Evolutionary conservation across 2,888 invertebrate genomes (phyloP).

Genomic region (Philonicus albiceps): DNA sequence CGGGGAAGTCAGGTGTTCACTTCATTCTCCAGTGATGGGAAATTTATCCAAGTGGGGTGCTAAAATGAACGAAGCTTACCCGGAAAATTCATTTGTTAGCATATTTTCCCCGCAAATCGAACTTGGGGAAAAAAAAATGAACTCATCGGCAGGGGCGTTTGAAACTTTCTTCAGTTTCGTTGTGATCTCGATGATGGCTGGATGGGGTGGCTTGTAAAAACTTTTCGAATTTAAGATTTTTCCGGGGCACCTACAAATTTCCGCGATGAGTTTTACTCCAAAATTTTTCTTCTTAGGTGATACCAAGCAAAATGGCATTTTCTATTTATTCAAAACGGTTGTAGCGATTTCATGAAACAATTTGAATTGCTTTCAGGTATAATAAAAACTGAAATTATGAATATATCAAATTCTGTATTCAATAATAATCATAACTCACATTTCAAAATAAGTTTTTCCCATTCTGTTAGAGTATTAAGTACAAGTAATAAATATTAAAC

Average conservation of each 20-base stretch:
- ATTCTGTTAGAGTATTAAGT: no score
- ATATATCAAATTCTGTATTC: no score
- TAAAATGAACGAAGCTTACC: background rate
- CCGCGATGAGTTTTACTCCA: background rate
- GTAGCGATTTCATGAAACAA: no score
- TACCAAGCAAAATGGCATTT: no score
- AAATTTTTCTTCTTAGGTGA: no score
- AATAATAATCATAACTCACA: no score
- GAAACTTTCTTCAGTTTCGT: background rate
- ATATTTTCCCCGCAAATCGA: background rate
- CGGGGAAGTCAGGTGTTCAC: background rate
- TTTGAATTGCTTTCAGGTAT: no score
- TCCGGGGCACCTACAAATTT: background rate
- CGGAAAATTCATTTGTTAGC: background rate
- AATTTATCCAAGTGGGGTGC: background rate
- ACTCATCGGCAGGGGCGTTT: background rate
- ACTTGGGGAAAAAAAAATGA: background rate
- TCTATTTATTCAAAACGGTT: no score
- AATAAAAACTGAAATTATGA: no score
- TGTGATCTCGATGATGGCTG: background rate
- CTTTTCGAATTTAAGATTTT: background rate
- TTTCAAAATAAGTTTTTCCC: no score
- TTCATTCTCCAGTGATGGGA: background rate
- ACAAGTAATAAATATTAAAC: no score
- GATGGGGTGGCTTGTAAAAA: background rate